These are phyloP conservation scores for Heliocidaris tuberculata DNA, from an alignment of 35 echinoderm and acorn worm species.

Conservation along the genomic window DNA sequence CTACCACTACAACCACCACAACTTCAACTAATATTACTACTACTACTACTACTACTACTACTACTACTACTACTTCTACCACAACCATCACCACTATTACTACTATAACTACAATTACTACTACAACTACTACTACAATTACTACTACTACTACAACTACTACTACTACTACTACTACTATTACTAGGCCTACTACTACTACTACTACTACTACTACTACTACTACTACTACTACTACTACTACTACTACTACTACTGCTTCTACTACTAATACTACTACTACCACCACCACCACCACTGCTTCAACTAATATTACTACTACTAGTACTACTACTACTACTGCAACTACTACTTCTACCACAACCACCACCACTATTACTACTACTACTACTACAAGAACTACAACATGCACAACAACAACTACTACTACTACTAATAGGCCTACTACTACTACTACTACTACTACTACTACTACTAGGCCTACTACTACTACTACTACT, in stretches of 20 bases:
- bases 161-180: slow-evolving; percentile 47
- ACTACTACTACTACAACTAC: not conserved
- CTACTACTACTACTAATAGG: slow-evolving; percentile 38
- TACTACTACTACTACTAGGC: slow-evolving; percentile 44
- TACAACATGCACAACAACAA: too few species aligned
- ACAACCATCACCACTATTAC: too few species aligned
- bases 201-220: slow-evolving; percentile 37
- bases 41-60: not conserved
- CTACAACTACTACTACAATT: slow-evolving; percentile 52
- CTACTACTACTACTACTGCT: slow-evolving; percentile 43
- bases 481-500: slow-evolving; percentile 46
- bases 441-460: slow-evolving; percentile 47
- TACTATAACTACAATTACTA: not conserved
- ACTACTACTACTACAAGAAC: slow-evolving; percentile 49
- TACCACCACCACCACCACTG: too few species aligned
- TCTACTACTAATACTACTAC: slow-evolving; percentile 46
- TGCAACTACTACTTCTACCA: too few species aligned
- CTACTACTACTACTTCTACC: too few species aligned
- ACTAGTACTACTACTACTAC: slow-evolving; percentile 50
- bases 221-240: slow-evolving; percentile 47
- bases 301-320: slow-evolving; percentile 44
- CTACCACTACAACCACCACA: too few species aligned
- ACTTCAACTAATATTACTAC: too few species aligned
- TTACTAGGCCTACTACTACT: slow-evolving; percentile 43
- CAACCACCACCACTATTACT: too few species aligned